phyloP scores from a whole-genome alignment of 1,140 invertebrate species.

The Drosophila erecta region DNA sequence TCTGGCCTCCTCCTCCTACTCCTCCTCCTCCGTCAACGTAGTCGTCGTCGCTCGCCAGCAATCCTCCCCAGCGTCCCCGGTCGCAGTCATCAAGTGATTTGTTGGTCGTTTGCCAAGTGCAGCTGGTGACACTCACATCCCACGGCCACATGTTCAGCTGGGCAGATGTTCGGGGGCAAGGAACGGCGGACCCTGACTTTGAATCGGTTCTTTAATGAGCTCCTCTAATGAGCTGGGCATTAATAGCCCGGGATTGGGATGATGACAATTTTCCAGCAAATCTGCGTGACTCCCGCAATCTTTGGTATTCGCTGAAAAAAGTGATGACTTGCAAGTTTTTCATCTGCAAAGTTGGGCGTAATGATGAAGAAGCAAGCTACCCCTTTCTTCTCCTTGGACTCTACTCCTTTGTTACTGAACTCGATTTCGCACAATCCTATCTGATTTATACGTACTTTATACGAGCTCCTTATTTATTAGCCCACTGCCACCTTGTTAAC shows the following conservation, averaged over 20 bases:
- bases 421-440: neutral
- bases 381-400: no score
- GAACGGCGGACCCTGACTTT: conserved; percentile 22
- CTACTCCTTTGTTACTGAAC: neutral
- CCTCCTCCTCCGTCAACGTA: conserved; percentile 3
- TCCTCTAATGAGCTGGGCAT: neutral
- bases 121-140: conserved; percentile 26
- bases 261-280: neutral
- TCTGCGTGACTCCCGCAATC: neutral
- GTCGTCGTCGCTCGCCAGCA: neutral
- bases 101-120: conserved; percentile 61
- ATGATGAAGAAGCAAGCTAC: neutral
- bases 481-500: conserved; percentile 8
- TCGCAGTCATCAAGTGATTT: conserved; percentile 46
- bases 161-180: conserved; percentile 11
- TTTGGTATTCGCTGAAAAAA: neutral
- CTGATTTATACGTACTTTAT: conserved; percentile 7
- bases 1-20: conserved; percentile 21
- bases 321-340: no score
- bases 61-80: neutral
- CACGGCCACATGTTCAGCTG: conserved; percentile 10
- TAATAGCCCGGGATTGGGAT: neutral
- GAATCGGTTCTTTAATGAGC: conserved; percentile 1
- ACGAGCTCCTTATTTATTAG: conserved; percentile 1
- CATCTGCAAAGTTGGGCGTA: neutral